Evolutionary conservation across 2,113 vertebrate genomes (phyloP).

Genomic region (Phoenicopterus ruber): DNA sequence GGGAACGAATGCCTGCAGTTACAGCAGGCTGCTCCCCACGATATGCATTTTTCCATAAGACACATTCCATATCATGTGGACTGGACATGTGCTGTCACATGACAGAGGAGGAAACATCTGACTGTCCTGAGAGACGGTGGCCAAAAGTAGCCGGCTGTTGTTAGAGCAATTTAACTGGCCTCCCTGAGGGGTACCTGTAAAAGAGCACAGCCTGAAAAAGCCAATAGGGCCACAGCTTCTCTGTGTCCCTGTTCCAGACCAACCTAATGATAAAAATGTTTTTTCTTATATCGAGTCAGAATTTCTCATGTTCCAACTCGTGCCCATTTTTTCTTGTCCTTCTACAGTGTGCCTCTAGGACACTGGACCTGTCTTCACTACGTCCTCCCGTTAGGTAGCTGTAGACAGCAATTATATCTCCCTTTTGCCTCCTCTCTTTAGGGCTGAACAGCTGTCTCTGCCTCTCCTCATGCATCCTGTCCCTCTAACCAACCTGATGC

Average conservation of each 20-base stretch:
- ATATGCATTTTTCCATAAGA: neutral
- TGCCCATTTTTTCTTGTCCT: neutral
- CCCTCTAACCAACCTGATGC: neutral
- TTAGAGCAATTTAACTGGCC: neutral
- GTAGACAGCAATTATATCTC: neutral
- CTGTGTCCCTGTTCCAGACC: neutral
- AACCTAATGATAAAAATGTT: neutral
- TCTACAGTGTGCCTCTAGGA: neutral
- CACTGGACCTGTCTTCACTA: neutral
- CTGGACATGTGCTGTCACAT: neutral
- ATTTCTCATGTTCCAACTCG: neutral
- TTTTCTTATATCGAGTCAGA: neutral
- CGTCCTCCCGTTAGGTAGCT: neutral
- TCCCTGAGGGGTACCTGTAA: neutral
- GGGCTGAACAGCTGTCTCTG: neutral
- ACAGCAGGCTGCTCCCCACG: neutral
- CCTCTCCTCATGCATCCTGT: neutral
- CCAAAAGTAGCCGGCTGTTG: neutral
- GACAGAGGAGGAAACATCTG: neutral
- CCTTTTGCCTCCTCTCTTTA: neutral
- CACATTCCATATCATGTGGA: neutral
- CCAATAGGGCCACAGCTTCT: neutral
- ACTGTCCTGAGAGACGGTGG: neutral
- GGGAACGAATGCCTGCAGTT: accelerated
- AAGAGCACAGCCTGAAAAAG: neutral